Conservation (phyloP, 2,113 vertebrate species). For the Zosterops lateralis region DNA sequence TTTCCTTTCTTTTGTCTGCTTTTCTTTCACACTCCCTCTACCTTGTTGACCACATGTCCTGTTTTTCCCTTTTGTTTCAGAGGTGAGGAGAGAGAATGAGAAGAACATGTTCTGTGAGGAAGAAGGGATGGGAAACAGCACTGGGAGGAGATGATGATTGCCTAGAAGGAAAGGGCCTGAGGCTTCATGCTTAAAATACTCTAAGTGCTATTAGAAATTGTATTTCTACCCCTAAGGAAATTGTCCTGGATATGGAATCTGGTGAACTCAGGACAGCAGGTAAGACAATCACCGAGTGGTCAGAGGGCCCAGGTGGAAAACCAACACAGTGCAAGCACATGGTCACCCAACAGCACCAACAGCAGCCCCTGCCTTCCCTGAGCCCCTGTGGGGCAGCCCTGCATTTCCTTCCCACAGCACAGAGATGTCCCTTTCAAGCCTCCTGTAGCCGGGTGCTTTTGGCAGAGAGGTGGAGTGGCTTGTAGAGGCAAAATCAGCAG, state of each 20-base stretch:
- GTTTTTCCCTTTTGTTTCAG: neutral
- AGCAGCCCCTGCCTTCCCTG: fast-evolving
- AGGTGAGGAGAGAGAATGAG: neutral
- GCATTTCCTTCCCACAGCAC: neutral
- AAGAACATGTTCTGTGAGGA: neutral
- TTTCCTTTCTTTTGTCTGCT: neutral
- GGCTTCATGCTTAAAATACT: neutral
- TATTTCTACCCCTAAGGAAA: neutral
- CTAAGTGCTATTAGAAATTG: fast-evolving
- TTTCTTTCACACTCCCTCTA: neutral
- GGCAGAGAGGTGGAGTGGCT: neutral
- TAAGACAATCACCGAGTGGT: neutral
- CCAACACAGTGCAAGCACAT: fast-evolving
- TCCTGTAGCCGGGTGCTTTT: neutral
- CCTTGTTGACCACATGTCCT: fast-evolving
- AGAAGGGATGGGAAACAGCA: neutral
- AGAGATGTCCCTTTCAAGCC: neutral
- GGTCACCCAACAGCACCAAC: fast-evolving
- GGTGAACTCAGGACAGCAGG: neutral
- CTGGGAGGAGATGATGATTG: neutral
- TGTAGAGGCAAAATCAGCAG: neutral
- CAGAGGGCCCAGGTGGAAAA: neutral
- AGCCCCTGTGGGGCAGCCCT: neutral
- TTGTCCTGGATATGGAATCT: neutral
- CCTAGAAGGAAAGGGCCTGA: neutral